These are phyloP conservation scores for Heterochromis multidens DNA, from an alignment of 2,113 vertebrate genomes.

Conservation along the genomic window DNA sequence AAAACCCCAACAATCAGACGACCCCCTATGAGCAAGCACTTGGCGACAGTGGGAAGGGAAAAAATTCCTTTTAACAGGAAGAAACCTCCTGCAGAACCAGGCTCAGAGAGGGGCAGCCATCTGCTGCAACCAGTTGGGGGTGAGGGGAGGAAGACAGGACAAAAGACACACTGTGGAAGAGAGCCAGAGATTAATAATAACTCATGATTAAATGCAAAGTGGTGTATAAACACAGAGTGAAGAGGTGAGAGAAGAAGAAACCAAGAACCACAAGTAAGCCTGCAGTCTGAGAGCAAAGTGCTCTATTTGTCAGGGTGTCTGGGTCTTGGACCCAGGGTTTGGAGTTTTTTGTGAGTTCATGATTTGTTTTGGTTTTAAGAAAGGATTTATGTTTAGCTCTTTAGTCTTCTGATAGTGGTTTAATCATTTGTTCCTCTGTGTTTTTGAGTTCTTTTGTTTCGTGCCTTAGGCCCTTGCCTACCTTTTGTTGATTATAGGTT, in stretches of 20 bases:
- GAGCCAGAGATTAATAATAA: neutral
- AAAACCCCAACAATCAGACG: neutral
- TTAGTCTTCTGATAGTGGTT: too few relatives aligned
- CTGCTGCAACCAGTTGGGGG: neutral
- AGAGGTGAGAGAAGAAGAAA: neutral
- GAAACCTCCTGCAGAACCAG: too few relatives aligned
- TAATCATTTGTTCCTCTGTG: too few relatives aligned
- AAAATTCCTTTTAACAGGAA: neutral
- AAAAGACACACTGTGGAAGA: neutral
- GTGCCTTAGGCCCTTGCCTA: too few relatives aligned
- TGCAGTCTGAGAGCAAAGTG: neutral
- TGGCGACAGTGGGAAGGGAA: neutral
- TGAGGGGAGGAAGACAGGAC: neutral
- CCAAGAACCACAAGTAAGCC: neutral
- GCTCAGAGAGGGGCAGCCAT: too few relatives aligned
- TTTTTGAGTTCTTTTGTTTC: too few relatives aligned
- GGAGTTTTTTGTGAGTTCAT: too few relatives aligned
- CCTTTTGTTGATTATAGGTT: too few relatives aligned
- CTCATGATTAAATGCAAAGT: neutral
- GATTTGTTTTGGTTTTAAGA: too few relatives aligned
- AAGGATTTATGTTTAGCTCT: too few relatives aligned
- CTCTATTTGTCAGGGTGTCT: too few relatives aligned
- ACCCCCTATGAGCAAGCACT: neutral
- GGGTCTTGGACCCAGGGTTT: too few relatives aligned
- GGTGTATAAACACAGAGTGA: neutral